Conservation (phyloP, 2,113 vertebrate species). For the Hippotragus niger region DNA sequence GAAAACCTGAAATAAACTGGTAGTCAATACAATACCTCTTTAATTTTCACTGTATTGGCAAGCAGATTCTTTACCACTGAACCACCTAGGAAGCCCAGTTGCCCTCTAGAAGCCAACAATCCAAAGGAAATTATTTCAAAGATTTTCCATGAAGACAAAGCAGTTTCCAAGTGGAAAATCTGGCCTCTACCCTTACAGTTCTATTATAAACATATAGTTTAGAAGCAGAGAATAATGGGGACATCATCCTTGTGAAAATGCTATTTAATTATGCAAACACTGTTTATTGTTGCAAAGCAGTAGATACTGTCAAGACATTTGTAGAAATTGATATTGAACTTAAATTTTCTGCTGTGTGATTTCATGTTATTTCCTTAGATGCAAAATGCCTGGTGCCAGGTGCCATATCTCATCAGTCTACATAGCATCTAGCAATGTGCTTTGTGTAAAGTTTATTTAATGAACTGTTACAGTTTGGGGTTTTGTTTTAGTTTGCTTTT, state of each 20-base stretch:
- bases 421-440: not conserved
- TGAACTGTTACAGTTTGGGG: not conserved
- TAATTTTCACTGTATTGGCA: not conserved
- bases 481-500: not conserved
- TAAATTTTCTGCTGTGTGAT: not conserved
- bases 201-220: not conserved
- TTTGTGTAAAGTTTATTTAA: not conserved
- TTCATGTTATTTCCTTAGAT: not conserved
- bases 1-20: not conserved
- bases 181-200: not conserved
- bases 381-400: not conserved
- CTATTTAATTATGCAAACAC: not conserved
- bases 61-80: not conserved
- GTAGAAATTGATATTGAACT: not conserved
- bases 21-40: too few relatives aligned
- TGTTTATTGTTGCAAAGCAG: not conserved
- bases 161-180: not conserved
- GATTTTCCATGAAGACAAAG: not conserved
- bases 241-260: not conserved
- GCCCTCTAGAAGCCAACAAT: not conserved
- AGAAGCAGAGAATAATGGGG: not conserved
- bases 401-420: not conserved
- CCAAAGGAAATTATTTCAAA: not conserved
- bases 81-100: not conserved
- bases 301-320: not conserved